phyloP scores from a whole-genome alignment of 2,113 vertebrate genomes.

The Diglossa brunneiventris region DNA sequence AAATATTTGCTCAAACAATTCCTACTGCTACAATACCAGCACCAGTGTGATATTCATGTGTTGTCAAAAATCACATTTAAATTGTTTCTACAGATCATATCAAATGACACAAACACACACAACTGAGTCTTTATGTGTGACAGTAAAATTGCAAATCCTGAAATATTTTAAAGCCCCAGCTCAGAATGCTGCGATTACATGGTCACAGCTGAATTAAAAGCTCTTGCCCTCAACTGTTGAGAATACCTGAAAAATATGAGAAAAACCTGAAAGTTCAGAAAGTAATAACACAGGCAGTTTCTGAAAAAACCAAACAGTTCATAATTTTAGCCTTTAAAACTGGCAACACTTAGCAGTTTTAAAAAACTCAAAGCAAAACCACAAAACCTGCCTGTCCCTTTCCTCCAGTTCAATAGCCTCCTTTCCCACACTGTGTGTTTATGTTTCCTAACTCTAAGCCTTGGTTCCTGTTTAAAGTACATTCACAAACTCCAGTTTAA shows the following conservation, averaged over 20 bases:
- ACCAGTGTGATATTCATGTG: neutral
- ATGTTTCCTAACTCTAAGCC: neutral
- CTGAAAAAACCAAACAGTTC: neutral
- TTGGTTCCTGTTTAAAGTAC: neutral
- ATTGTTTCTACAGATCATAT: neutral
- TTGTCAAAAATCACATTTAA: neutral
- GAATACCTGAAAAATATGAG: neutral
- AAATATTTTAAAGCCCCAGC: neutral
- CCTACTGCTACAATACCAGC: neutral
- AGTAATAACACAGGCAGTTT: neutral
- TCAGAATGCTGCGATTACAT: neutral
- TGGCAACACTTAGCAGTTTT: neutral
- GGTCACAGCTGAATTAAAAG: neutral
- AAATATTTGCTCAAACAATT: neutral
- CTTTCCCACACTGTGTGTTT: neutral
- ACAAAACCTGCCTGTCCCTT: neutral
- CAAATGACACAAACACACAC: neutral
- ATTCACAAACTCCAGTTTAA: neutral
- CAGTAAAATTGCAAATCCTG: neutral
- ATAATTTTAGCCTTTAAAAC: neutral
- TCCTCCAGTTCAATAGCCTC: neutral
- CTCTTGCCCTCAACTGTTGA: neutral
- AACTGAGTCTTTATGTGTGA: neutral
- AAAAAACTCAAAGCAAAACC: neutral
- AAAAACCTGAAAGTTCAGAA: neutral